phyloP scores from a whole-genome alignment of 2,113 vertebrate genomes.

The Gorsachius goisagi region DNA sequence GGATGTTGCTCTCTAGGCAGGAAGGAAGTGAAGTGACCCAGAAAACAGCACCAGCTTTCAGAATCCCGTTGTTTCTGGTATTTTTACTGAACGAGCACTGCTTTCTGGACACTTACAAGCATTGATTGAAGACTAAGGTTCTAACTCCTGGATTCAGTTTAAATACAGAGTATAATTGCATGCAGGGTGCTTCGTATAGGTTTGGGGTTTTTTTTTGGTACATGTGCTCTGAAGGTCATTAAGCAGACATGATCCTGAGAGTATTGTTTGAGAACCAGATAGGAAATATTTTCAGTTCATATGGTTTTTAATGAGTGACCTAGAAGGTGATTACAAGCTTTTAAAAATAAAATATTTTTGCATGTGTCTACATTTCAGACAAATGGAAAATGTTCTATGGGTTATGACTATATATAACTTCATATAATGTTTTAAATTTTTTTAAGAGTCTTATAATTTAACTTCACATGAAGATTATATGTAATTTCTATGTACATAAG shows the following conservation, averaged over 20 bases:
- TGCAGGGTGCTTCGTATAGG: neutral
- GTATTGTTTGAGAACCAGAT: neutral
- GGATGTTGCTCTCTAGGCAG: neutral
- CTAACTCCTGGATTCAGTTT: neutral
- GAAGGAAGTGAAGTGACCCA: neutral
- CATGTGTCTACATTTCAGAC: neutral
- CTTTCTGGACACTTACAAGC: neutral
- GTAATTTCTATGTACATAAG: neutral
- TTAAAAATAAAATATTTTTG: neutral
- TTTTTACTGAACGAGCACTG: neutral
- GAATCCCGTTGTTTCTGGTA: neutral
- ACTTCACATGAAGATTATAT: neutral
- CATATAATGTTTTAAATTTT: neutral
- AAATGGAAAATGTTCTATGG: neutral
- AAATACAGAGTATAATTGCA: neutral
- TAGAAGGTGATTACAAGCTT: neutral
- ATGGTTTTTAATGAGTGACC: neutral
- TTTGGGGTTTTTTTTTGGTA: neutral
- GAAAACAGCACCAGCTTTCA: neutral
- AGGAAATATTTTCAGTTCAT: neutral
- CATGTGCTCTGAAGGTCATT: neutral
- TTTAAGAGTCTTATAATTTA: neutral
- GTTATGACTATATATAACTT: neutral
- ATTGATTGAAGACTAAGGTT: neutral
- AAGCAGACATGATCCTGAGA: neutral